These are phyloP conservation scores for Hirtodrosophila trivittata DNA, from an alignment of 2,888 invertebrate genomes.

Conservation along the genomic window DNA sequence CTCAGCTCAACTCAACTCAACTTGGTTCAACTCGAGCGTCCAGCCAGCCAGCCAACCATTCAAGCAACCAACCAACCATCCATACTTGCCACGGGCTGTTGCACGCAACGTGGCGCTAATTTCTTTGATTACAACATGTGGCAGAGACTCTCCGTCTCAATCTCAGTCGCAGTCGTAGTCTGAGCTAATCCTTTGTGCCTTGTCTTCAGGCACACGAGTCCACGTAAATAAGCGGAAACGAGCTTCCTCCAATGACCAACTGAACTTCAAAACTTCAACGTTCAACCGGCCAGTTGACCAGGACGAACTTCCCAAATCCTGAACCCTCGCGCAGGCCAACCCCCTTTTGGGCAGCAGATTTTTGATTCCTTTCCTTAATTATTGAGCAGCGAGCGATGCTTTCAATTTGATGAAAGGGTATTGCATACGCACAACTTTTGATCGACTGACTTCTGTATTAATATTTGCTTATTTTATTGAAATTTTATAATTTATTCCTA, in stretches of 20 bases:
- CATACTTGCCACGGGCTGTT: constrained; percentile 60
- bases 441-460: constrained; percentile 19
- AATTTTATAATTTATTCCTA: too few species aligned
- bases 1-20: constrained; percentile 23
- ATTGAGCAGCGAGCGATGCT: constrained; percentile 50
- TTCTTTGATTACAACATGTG: constrained; percentile 76
- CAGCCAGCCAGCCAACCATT: not conserved
- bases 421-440: too few species aligned
- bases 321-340: constrained; percentile 20
- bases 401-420: constrained; percentile 15
- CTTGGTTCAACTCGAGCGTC: constrained; percentile 14
- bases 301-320: not conserved
- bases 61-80: constrained; percentile 37
- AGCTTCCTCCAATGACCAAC: constrained; percentile 76
- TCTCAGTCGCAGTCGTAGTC: constrained; percentile 18
- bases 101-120: constrained; percentile 77
- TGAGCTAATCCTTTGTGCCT: constrained; percentile 67
- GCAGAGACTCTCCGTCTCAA: constrained; percentile 35
- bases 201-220: constrained; percentile 54
- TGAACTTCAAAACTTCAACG: constrained; percentile 79
- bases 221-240: constrained; percentile 59
- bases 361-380: constrained; percentile 68
- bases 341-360: constrained; percentile 34
- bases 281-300: constrained; percentile 63
- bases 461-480: too few species aligned